Evolutionary conservation across 2,888 invertebrate genomes (phyloP).

Genomic region (Campoplex capitator): DNA sequence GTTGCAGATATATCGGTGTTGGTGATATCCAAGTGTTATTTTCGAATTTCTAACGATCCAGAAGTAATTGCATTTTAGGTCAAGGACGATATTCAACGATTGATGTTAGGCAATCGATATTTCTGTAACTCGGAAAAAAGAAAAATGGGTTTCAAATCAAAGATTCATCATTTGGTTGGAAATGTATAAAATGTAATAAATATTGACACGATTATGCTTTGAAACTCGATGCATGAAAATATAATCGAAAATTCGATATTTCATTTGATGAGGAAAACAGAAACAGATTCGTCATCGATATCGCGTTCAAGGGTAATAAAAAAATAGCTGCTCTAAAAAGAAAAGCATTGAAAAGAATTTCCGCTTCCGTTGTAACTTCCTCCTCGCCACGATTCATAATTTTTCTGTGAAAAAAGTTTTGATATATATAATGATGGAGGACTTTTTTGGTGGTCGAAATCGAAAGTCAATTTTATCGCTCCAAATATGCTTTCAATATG

Average conservation of each 20-base stretch:
- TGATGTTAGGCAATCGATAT: background rate
- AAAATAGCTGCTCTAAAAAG: background rate
- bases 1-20: background rate
- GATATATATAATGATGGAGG: background rate
- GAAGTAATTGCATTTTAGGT: background rate
- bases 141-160: background rate
- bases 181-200: background rate
- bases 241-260: background rate
- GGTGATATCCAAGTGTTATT: background rate
- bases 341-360: slow-evolving; percentile 11
- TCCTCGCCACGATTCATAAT: background rate
- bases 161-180: background rate
- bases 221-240: background rate
- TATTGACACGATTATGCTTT: background rate
- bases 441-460: background rate
- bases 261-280: too few species aligned
- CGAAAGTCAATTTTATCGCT: slow-evolving; percentile 2
- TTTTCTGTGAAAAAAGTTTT: background rate
- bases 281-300: background rate
- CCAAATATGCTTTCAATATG: background rate
- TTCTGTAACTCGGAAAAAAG: background rate
- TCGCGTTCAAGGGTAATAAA: background rate
- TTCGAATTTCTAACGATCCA: background rate
- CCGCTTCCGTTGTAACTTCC: slow-evolving; percentile 38
- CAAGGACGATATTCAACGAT: background rate